Evolutionary conservation across 2,113 vertebrate genomes (phyloP).

Genomic region (Microcebus lehilahytsara): DNA sequence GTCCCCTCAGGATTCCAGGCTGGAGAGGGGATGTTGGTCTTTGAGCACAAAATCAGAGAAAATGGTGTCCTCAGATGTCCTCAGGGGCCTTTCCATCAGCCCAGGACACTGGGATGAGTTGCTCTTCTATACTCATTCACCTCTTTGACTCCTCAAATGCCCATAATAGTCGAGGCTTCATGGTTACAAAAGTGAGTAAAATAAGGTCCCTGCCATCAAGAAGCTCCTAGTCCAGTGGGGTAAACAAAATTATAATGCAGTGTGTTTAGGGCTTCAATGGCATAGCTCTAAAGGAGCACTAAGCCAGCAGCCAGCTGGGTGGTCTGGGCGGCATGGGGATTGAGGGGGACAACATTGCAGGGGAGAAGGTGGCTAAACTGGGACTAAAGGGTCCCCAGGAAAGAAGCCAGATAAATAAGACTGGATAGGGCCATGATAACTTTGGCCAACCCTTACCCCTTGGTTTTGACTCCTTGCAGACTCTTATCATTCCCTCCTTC

Average conservation of each 20-base stretch:
- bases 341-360: not conserved
- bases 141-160: not conserved
- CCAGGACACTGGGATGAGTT: not conserved
- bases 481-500: not conserved
- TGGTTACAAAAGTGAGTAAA: not conserved
- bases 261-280: not conserved
- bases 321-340: too few relatives aligned
- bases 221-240: not conserved
- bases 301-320: not conserved
- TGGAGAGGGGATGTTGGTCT: too few relatives aligned
- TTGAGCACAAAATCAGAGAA: not conserved
- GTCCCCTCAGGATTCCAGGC: not conserved
- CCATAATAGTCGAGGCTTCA: not conserved
- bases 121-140: not conserved
- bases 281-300: not conserved
- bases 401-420: not conserved
- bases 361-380: not conserved
- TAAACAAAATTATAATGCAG: not conserved
- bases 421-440: not conserved
- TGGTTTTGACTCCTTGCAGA: not conserved
- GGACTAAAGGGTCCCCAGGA: not conserved
- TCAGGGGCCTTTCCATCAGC: not conserved
- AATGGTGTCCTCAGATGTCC: not conserved
- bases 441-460: not conserved
- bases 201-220: not conserved